Evolutionary conservation across 2,113 vertebrate species (phyloP), one percentile per base, ranked within the genome.

Genomic region (Symphodus melops): DNA sequence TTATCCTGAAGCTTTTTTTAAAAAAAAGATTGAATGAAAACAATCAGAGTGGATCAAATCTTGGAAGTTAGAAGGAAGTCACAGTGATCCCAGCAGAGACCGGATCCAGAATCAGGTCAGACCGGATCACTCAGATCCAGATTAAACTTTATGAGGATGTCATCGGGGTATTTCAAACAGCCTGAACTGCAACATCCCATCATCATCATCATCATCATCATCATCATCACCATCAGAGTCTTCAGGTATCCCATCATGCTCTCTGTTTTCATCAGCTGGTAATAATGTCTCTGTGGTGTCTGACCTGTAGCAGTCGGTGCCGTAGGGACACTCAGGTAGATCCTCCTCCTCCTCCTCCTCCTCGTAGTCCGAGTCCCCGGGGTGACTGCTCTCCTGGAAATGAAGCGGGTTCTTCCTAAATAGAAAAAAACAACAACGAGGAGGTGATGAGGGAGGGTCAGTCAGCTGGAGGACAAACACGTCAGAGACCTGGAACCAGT

Each of bases 281-380:
- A 12, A 16, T 21, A 36, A 54, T 8, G 8, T 1, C 8, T 0
- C 25, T 14, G 39, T 20, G 21, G 17, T 16, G 9, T 55, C 77
- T 58, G 44, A 95, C 94, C 94, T 93, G 86, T 95, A 95, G 83
- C 94, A 95, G 79, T 88, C 84, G 4, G 87, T 89, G 28, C 94
- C 94, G 5, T 91, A 95, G 0, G 93, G 94, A 58, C 94, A 95
- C 79, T 94, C 93, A 0, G 93, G 94, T 6, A 59, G 85, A 4
- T 91, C 41, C 20, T 81, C 73, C 33, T 82, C 76, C 20, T 89
- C 88, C 0, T 62, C 77, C 13, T 82, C 76, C 20, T 89, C 88
- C 57, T 88, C 59, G 9, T 85, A 88, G 77, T 95, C 94, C 0
- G 52, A 28, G 84, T 95, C 94, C 0, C 91, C 93, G 0, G 94